phyloP scores from a whole-genome alignment of 2,797 vertebrate genomes.

The Remorina albescens region DNA sequence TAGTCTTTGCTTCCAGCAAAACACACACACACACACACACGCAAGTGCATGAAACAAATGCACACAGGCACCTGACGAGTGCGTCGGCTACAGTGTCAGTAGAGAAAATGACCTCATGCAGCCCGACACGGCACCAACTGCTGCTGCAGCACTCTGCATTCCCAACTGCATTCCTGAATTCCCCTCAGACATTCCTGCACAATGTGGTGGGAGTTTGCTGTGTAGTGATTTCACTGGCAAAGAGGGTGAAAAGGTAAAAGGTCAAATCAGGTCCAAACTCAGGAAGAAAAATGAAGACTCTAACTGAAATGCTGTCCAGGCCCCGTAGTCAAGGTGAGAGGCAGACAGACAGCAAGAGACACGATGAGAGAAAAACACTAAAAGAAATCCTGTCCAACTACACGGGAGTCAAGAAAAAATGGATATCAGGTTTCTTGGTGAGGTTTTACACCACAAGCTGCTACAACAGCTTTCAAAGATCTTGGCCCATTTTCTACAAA shows the following conservation, averaged over 20 bases:
- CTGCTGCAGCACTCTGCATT: constrained; percentile 55
- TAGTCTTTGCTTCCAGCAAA: constrained; percentile 39
- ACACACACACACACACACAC: neutral
- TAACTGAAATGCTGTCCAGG: neutral
- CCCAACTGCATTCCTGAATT: constrained; percentile 63
- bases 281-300: neutral
- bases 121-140: constrained; percentile 31
- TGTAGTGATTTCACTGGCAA: constrained; percentile 24
- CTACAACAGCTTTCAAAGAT: no score
- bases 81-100: constrained; percentile 1
- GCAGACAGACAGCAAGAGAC: neutral
- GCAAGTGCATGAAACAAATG: constrained; percentile 1
- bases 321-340: neutral
- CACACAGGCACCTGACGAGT: neutral
- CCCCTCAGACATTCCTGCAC: constrained; percentile 60
- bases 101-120: constrained; percentile 48
- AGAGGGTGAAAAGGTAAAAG: constrained; percentile 36
- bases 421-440: neutral
- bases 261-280: constrained; percentile 17
- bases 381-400: neutral
- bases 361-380: neutral
- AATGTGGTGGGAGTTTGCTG: constrained; percentile 53
- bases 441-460: neutral
- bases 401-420: neutral
- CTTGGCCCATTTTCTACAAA: no score